Conservation (phyloP, 2,113 vertebrate genomes). For the Euleptes europaea region DNA sequence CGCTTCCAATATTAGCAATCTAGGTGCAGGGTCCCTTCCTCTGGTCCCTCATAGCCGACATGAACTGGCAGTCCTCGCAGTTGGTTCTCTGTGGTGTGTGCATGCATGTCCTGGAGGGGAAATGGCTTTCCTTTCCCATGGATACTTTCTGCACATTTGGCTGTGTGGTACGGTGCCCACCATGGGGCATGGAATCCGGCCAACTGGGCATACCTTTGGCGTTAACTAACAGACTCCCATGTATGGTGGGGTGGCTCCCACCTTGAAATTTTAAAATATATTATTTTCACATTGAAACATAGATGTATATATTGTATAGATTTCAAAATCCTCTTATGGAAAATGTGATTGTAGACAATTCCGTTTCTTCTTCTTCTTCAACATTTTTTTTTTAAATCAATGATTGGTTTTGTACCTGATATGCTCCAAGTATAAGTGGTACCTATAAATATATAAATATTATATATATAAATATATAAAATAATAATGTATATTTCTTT, state of each 20-base stretch:
- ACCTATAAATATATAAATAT: constrained; percentile 71
- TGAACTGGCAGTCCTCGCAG: neutral
- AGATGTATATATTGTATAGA: constrained; percentile 87
- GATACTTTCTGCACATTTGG: neutral
- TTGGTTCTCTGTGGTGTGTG: neutral
- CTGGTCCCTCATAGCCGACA: neutral
- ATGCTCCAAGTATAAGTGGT: constrained; percentile 71
- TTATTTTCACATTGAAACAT: constrained; percentile 86
- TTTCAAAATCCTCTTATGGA: constrained; percentile 80
- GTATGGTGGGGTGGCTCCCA: constrained; percentile 78
- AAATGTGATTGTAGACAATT: constrained; percentile 80
- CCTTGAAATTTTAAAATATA: constrained; percentile 81
- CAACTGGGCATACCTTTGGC: constrained; percentile 20
- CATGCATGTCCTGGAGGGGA: neutral
- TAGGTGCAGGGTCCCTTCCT: neutral
- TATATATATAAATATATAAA: constrained; percentile 36
- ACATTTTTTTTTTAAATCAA: constrained; percentile 70
- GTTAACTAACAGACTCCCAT: constrained; percentile 74
- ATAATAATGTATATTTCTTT: constrained; percentile 79
- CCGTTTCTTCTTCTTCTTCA: constrained; percentile 71
- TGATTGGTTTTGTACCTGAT: constrained; percentile 71
- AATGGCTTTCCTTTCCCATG: neutral
- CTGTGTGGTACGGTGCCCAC: neutral
- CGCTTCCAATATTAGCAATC: neutral
- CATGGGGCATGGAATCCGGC: neutral